Conservation (phyloP, 2,113 vertebrate genomes). For the Marmota flaviventris region DNA sequence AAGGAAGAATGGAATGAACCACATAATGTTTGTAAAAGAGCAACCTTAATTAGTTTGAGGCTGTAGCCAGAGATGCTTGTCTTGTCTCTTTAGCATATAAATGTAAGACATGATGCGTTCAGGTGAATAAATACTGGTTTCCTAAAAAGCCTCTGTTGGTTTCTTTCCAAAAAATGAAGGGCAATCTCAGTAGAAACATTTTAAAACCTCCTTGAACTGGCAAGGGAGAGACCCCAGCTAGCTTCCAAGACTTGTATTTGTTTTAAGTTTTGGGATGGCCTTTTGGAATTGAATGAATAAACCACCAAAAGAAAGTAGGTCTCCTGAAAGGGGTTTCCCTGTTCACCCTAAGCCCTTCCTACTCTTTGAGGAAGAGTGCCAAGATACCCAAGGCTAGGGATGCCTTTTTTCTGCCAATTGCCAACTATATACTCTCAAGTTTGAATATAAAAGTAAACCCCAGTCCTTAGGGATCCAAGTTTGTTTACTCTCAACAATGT, state of each 20-base stretch:
- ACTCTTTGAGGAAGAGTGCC: not conserved
- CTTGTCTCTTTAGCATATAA: slow-evolving; percentile 87
- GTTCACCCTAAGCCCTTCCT: not conserved
- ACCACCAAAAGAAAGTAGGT: slow-evolving; percentile 41
- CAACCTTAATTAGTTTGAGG: slow-evolving; percentile 88
- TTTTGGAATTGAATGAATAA: slow-evolving; percentile 59
- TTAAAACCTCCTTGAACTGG: slow-evolving; percentile 7
- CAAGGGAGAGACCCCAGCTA: not conserved
- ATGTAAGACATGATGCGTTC: slow-evolving; percentile 79
- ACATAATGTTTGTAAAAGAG: slow-evolving; percentile 79
- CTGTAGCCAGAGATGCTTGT: slow-evolving; percentile 84
- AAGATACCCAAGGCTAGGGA: not conserved
- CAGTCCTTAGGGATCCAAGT: slow-evolving; percentile 63
- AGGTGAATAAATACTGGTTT: slow-evolving; percentile 85
- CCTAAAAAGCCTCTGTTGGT: slow-evolving; percentile 81
- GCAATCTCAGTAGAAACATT: not conserved
- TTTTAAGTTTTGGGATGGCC: not conserved
- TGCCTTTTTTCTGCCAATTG: slow-evolving; percentile 51
- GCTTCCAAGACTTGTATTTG: slow-evolving; percentile 49
- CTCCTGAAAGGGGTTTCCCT: slow-evolving; percentile 34
- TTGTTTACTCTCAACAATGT: slow-evolving; percentile 67
- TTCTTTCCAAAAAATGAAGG: slow-evolving; percentile 33
- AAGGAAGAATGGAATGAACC: slow-evolving; percentile 87
- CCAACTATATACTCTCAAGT: not conserved
- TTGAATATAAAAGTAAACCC: slow-evolving; percentile 56